phyloP scores from a whole-genome alignment of 2,113 vertebrate species.

The Nanorana parkeri region DNA sequence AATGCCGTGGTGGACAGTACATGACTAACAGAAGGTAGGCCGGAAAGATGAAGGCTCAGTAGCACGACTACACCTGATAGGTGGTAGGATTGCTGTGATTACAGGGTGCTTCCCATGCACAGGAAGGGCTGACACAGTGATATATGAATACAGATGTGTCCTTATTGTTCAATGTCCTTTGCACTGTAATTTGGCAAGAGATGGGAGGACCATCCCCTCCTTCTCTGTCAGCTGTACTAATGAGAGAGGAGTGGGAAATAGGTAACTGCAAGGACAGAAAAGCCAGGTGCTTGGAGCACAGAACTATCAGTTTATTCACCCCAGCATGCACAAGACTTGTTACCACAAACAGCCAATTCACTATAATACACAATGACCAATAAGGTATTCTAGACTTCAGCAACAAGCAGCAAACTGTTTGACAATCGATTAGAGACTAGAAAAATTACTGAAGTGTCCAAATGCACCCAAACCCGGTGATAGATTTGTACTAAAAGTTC shows the following conservation, averaged over 20 bases:
- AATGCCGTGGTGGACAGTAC: background rate
- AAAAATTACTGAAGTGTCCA: too few species aligned
- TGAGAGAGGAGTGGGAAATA: constrained; percentile 47
- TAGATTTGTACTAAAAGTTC: too few species aligned
- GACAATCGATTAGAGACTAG: too few species aligned
- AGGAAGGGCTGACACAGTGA: constrained; percentile 47
- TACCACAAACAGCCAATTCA: too few species aligned
- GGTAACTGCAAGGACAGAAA: constrained; percentile 29
- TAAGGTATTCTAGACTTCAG: too few species aligned
- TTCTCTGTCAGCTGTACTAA: constrained; percentile 38
- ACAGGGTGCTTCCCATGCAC: constrained; percentile 42
- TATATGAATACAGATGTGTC: constrained; percentile 52
- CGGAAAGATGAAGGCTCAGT: background rate
- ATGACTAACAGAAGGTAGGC: background rate
- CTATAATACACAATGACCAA: too few species aligned
- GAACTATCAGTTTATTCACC: constrained; percentile 4
- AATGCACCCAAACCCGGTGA: too few species aligned
- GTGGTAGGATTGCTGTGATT: constrained; percentile 36
- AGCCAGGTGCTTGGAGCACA: constrained; percentile 10
- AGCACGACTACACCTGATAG: background rate
- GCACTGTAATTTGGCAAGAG: constrained; percentile 57
- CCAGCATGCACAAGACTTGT: too few species aligned
- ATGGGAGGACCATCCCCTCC: constrained; percentile 24
- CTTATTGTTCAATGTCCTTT: background rate
- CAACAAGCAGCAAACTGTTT: too few species aligned